phyloP scores from a whole-genome alignment of 2,888 invertebrate species.

The Morpho deidamia region DNA sequence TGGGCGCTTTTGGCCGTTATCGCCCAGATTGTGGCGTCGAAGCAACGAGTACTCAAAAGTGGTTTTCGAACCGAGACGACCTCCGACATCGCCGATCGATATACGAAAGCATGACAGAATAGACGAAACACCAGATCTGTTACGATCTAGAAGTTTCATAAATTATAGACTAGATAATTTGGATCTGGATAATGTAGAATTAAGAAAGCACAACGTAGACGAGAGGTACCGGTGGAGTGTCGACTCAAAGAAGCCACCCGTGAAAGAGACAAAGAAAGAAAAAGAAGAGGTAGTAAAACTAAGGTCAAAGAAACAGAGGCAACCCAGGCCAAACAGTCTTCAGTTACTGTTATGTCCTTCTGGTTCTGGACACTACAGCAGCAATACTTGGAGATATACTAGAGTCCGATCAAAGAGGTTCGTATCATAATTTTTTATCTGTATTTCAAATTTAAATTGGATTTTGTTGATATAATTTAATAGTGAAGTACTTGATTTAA shows the following conservation, averaged over 20 bases:
- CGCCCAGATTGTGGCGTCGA: slow-evolving; percentile 66
- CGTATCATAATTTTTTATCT: slow-evolving; percentile 16
- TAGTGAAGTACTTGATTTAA: too few species aligned
- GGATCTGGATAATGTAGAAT: slow-evolving; percentile 42
- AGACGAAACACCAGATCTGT: slow-evolving; percentile 55
- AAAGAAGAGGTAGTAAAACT: slow-evolving; percentile 57
- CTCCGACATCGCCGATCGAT: slow-evolving; percentile 58
- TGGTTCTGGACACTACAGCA: slow-evolving; percentile 67
- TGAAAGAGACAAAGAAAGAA: slow-evolving; percentile 50
- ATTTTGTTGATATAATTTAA: too few species aligned
- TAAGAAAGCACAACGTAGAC: slow-evolving; percentile 21
- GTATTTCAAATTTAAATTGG: too few species aligned
- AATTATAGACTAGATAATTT: slow-evolving; percentile 53
- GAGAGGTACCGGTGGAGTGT: slow-evolving; percentile 52
- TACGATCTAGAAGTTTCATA: slow-evolving; percentile 52
- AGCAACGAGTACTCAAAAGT: slow-evolving; percentile 71
- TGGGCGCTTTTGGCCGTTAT: slow-evolving; percentile 68
- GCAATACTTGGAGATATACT: slow-evolving; percentile 69
- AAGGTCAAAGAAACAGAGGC: slow-evolving; percentile 59
- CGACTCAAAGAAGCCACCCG: slow-evolving; percentile 56
- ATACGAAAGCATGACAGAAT: slow-evolving; percentile 40
- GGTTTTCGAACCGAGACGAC: slow-evolving; percentile 67
- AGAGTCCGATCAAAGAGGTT: slow-evolving; percentile 68
- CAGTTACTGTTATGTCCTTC: slow-evolving; percentile 68
- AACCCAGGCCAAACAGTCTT: slow-evolving; percentile 66